Percentiles rank a stretch among this genome's conserved stretches.
These are phyloP conservation scores for Notoglanidium macrostoma DNA, from an alignment of 2,797 vertebrate species.

Conservation along the genomic window DNA sequence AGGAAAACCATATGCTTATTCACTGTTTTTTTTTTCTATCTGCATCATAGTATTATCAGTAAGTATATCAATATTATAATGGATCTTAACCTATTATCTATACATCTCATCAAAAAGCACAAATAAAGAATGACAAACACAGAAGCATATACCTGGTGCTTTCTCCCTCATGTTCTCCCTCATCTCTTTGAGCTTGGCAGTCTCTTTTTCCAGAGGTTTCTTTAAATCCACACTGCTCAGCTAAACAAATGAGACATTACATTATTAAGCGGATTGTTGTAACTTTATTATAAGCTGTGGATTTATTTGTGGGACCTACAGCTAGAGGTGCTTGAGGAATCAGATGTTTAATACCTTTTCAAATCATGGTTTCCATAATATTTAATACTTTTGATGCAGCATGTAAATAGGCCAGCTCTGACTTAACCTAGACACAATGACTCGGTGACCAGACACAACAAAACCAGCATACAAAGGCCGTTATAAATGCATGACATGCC, in stretches of 20 bases:
- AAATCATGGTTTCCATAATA: background rate
- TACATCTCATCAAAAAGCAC: background rate
- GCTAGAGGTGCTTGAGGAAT: background rate
- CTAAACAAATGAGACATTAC: constrained; percentile 65
- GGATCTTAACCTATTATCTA: too few relatives aligned
- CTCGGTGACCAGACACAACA: background rate
- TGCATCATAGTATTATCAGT: background rate
- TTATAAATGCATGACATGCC: too few relatives aligned
- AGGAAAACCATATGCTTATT: background rate
- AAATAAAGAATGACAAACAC: background rate
- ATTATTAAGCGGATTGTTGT: background rate
- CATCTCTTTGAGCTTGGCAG: constrained; percentile 82
- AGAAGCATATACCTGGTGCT: constrained; percentile 67
- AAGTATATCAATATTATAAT: background rate
- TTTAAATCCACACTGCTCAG: constrained; percentile 86
- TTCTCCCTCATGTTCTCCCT: constrained; percentile 64
- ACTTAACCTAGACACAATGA: background rate
- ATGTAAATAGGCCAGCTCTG: background rate
- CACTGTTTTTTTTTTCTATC: background rate
- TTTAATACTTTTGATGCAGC: background rate
- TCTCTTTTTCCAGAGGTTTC: constrained; percentile 86
- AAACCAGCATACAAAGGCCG: background rate
- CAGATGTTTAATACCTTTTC: background rate
- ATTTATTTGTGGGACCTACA: background rate
- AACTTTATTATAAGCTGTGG: background rate